Conservation (phyloP, 2,888 invertebrate genomes). For the Seira sanloemensis region DNA sequence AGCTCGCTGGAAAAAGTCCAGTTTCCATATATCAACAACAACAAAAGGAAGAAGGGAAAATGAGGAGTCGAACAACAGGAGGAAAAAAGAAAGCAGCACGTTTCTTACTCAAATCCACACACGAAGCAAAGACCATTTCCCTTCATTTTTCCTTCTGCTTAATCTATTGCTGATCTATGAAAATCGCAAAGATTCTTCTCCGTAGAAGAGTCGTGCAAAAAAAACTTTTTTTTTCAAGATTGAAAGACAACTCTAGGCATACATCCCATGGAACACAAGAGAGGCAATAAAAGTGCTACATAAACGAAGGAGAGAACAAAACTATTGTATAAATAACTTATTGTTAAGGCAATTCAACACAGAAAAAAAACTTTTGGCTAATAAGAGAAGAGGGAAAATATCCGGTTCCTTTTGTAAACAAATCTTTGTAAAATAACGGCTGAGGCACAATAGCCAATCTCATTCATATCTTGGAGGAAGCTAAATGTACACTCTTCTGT, state of each 20-base stretch:
- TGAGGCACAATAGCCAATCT: too few species aligned
- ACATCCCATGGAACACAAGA: too few species aligned
- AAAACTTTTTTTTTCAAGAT: too few species aligned
- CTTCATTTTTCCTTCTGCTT: too few species aligned
- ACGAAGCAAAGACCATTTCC: too few species aligned
- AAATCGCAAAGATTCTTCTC: too few species aligned
- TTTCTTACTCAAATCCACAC: too few species aligned
- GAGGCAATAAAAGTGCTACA: too few species aligned
- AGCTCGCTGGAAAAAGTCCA: constrained; percentile 59
- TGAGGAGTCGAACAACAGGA: constrained; percentile 25
- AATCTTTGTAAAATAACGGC: not conserved
- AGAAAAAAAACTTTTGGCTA: not conserved
- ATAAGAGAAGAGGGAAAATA: not conserved
- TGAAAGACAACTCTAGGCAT: not conserved
- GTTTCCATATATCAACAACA: constrained; percentile 42
- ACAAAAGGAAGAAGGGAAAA: constrained; percentile 7
- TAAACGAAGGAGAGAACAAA: not conserved
- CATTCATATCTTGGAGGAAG: too few species aligned
- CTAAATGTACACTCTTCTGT: too few species aligned
- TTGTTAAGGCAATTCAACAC: not conserved
- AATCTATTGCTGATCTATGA: too few species aligned
- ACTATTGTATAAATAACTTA: not conserved
- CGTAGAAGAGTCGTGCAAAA: too few species aligned
- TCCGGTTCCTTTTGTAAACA: not conserved
- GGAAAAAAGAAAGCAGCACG: not conserved